These are phyloP conservation scores for Diarsia brunnea DNA, from an alignment of 2,888 invertebrate genomes.

Conservation along the genomic window DNA sequence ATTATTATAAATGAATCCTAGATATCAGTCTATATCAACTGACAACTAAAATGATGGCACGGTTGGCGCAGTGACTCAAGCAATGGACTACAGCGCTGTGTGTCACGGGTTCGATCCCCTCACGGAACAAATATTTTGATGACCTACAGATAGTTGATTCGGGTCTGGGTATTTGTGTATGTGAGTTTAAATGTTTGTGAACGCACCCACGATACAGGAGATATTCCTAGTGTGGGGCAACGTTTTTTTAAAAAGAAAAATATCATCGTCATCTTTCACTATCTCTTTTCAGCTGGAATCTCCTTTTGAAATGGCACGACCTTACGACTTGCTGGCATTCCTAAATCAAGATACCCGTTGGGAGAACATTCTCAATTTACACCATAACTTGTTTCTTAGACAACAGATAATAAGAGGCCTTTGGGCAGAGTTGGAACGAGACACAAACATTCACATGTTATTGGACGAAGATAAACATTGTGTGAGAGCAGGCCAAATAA, in stretches of 20 bases:
- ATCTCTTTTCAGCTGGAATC: constrained; percentile 92
- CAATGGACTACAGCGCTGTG: too few species aligned
- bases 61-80: too few species aligned
- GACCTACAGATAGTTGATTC: too few species aligned
- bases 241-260: not conserved
- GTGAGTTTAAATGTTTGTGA: too few species aligned
- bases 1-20: not conserved
- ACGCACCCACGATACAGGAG: too few species aligned
- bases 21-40: not conserved
- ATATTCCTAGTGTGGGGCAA: too few species aligned
- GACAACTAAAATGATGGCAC: too few species aligned
- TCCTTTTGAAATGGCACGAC: constrained; percentile 93
- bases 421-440: constrained; percentile 90
- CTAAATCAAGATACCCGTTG: constrained; percentile 94
- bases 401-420: constrained; percentile 92
- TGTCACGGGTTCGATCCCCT: too few species aligned
- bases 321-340: constrained; percentile 94
- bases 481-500: constrained; percentile 92
- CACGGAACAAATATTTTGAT: too few species aligned
- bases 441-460: constrained; percentile 91
- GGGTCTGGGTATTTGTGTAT: too few species aligned
- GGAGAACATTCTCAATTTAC: constrained; percentile 91
- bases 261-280: too few species aligned
- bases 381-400: constrained; percentile 91
- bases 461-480: constrained; percentile 92